Evolutionary conservation across 2,888 invertebrate genomes (phyloP), one percentile per base, ranked within the genome.

Genomic region (Polylopha cassiicola): DNA sequence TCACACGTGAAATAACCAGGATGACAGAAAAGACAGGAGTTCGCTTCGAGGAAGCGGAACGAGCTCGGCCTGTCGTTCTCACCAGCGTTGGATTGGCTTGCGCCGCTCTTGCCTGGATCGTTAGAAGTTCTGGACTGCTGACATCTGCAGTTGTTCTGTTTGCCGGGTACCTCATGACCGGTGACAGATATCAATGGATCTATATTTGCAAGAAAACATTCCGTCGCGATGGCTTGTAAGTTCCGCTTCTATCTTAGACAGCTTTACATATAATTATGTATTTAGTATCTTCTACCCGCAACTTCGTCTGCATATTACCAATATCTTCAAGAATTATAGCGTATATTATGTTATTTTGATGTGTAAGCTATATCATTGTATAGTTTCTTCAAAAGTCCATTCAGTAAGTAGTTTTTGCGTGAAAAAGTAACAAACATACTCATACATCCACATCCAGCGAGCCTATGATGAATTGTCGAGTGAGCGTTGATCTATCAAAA

Each of bases 181-280:
- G 86, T 0, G 67, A 81, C 39, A 60, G 85, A 48, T 84, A 85
- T 45, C 84, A 86, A 48, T 86, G 86, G 86, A 50, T 85, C 17
- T 84, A 82, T 48, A 82, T 86, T 6, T 78, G 76, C 71, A 70
- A 66, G 53, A 82, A 80, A 57, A 86, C 86, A 0, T 61, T 67
- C 32, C 62, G 64, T 11, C 65, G 86, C 26, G 86, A 86, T 53
- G 54, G 71, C 46, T 54, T 68, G 86, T 86, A 29, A 79, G 82
- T 82, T 42, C 2, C n/a, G n/a, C 5, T n/a, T 8, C 3, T 30
- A 6, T 2, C 7, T 13, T 16, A 7, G n/a, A n/a, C n/a, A n/a
- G n/a, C n/a, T n/a, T 13, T 18, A 9, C 5, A 14, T 21, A 16
- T 2, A 4, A 22, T 9, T 22, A 9, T n/a, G 22, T 22, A 9